These are phyloP conservation scores for Alosa sapidissima DNA, from an alignment of 2,797 vertebrate species.

Conservation along the genomic window DNA sequence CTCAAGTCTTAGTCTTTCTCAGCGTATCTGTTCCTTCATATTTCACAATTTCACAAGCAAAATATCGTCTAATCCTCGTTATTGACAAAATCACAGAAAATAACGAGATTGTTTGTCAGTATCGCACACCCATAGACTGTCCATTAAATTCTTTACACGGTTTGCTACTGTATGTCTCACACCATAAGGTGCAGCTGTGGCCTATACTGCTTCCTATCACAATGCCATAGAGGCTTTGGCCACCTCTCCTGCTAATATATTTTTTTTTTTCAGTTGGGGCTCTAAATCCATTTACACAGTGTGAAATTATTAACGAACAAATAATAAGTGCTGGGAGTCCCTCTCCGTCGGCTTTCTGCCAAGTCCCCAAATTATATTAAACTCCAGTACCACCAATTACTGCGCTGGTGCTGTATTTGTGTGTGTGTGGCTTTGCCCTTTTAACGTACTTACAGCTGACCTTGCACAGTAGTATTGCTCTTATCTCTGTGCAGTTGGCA, in stretches of 20 bases:
- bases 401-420: conserved; percentile 30
- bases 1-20: not conserved
- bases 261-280: conserved; percentile 55
- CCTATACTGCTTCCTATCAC: conserved; percentile 31
- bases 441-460: not conserved
- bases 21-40: conserved; percentile 35
- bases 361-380: conserved; percentile 30
- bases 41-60: conserved; percentile 36
- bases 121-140: not conserved
- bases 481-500: not conserved
- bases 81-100: no score
- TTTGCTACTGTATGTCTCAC: conserved; percentile 12
- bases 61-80: no score
- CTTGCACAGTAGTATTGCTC: not conserved
- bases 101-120: no score
- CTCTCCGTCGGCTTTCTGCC: not conserved
- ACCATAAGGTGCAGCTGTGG: conserved; percentile 11
- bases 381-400: conserved; percentile 53
- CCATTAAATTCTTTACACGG: conserved; percentile 17
- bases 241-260: conserved; percentile 53
- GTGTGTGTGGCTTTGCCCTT: not conserved
- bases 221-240: conserved; percentile 43
- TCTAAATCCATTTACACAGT: conserved; percentile 69
- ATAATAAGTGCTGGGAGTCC: conserved; percentile 9
- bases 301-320: conserved; percentile 69